These are phyloP conservation scores for Meda fulgida DNA, from an alignment of 2,797 vertebrate genomes.

Conservation along the genomic window DNA sequence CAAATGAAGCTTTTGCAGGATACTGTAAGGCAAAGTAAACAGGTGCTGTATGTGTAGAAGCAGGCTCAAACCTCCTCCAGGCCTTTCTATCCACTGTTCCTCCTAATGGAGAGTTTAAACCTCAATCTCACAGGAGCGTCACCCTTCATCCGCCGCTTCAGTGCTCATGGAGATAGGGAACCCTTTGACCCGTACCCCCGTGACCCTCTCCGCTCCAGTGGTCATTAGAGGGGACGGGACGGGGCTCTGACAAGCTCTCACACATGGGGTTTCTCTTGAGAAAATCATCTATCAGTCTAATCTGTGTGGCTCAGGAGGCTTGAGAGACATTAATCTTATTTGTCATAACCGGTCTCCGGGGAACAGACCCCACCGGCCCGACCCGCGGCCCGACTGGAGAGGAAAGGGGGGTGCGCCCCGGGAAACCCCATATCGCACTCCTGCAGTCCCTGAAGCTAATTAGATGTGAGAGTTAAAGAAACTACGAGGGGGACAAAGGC, in stretches of 20 bases:
- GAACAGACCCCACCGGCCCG: conserved; percentile 60
- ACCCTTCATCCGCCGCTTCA: conserved; percentile 50
- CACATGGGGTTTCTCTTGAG: conserved; percentile 78
- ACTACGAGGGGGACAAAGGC: conserved; percentile 77
- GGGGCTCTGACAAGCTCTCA: conserved; percentile 59
- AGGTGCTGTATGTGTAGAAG: conserved; percentile 13
- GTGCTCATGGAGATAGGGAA: conserved; percentile 53
- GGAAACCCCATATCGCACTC: conserved; percentile 55
- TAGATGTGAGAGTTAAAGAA: conserved; percentile 80
- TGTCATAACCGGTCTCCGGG: conserved; percentile 83
- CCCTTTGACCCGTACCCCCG: conserved; percentile 50
- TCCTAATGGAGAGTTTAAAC: conserved; percentile 40
- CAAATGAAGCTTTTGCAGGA: not conserved
- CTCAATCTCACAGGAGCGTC: conserved; percentile 29
- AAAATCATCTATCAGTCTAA: conserved; percentile 73
- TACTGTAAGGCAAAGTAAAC: conserved; percentile 6
- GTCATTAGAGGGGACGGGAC: conserved; percentile 51
- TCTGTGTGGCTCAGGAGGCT: conserved; percentile 75
- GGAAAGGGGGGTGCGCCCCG: conserved; percentile 19
- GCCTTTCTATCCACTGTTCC: conserved; percentile 26
- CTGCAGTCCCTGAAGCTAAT: conserved; percentile 75
- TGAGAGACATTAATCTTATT: conserved; percentile 85
- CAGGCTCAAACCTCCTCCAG: not conserved
- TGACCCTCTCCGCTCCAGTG: conserved; percentile 47
- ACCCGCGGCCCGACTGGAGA: conserved; percentile 50